A percentile compares a stretch with the other conserved stretches of the same genome.
Conservation (phyloP, 2,113 vertebrate genomes). For the Apeltes quadracus region DNA sequence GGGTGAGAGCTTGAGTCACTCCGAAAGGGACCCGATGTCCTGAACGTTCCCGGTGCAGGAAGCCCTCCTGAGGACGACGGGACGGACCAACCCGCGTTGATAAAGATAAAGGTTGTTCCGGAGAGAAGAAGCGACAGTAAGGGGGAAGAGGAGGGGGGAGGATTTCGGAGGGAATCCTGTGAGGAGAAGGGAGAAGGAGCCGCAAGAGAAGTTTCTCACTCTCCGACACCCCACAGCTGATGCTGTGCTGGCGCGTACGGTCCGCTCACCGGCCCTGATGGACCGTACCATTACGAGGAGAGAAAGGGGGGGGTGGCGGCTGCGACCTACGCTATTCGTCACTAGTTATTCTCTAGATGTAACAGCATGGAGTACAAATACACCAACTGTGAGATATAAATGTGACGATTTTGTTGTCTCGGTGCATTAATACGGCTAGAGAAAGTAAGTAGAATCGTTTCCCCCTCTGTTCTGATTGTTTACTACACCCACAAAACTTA, state of each 20-base stretch:
- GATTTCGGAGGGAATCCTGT: slow-evolving; percentile 7
- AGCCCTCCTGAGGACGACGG: slow-evolving; percentile 5
- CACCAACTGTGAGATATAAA: fast-evolving
- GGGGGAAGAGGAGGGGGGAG: background rate
- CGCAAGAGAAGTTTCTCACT: slow-evolving; percentile 45
- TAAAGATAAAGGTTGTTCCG: background rate
- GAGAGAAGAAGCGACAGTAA: background rate
- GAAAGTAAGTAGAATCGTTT: background rate
- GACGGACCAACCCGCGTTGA: background rate
- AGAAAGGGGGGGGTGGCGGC: slow-evolving; percentile 13
- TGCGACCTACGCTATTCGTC: fast-evolving
- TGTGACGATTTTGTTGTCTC: fast-evolving
- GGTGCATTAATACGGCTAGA: fast-evolving
- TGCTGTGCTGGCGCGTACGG: slow-evolving; percentile 52
- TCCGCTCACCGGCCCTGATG: slow-evolving; percentile 43
- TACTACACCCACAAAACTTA: slow-evolving; percentile 25
- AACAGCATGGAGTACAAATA: background rate
- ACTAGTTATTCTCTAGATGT: background rate
- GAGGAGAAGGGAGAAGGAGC: slow-evolving; percentile 4
- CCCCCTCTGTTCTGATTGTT: background rate
- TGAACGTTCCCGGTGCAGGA: slow-evolving; percentile 22
- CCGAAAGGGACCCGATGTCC: slow-evolving; percentile 42
- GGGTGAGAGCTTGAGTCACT: slow-evolving; percentile 59
- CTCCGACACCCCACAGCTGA: slow-evolving; percentile 71
- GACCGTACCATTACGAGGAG: slow-evolving; percentile 64